Base-by-base conservation (phyloP, 2,888 invertebrate genomes). In the Bombylius major region DNA sequence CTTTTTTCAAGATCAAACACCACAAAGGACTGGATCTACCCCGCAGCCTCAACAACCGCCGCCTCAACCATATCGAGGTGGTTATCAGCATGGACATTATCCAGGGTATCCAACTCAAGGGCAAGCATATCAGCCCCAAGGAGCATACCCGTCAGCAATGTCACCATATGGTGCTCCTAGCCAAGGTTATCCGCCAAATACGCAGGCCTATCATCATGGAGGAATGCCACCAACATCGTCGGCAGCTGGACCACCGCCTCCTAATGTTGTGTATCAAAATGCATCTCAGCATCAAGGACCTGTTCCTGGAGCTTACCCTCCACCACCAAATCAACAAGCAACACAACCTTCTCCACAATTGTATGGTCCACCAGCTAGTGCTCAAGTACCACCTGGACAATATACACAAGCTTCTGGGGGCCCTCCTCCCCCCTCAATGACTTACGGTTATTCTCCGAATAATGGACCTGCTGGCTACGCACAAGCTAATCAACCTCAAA, bases 111-210 rank as follows among this genome's bases (percentile, higher is more conserved):
- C 84, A 32, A 71, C 82, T 53, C 81, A 84, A 46, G 75, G 69
- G 65, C 74, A 56, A 59, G 70, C 72, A 36, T 83, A 82, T 64
- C 80, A 82, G 55, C 79, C 82, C 42, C 76, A 76, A 60, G 75
- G 80, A 52, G 79, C 81, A 5, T 83, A 82, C 65, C 80, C 80
- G 23, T 23, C 23, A 0, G 65, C 65, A 13, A 67, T 68, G 68
- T 65, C 64, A 11, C 63, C 64, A 5, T 73, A 73, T 56, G 72
- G 71, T 1, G 71, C 72, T 7, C 73, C 73, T n/a, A 54, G 54
- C 11, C 73, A 72, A 61, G 68, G 80, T 5, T 84, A 84, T 64
- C 83, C 81, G 9, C 78, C 84, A 12, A 77, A 79, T 4, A 75
- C 75, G 78, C 67, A 76, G 66, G 78, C 79, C 54, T 79, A 79